Evolutionary conservation across 2,797 vertebrate species (phyloP).

Genomic region (Peromyscus attwateri): DNA sequence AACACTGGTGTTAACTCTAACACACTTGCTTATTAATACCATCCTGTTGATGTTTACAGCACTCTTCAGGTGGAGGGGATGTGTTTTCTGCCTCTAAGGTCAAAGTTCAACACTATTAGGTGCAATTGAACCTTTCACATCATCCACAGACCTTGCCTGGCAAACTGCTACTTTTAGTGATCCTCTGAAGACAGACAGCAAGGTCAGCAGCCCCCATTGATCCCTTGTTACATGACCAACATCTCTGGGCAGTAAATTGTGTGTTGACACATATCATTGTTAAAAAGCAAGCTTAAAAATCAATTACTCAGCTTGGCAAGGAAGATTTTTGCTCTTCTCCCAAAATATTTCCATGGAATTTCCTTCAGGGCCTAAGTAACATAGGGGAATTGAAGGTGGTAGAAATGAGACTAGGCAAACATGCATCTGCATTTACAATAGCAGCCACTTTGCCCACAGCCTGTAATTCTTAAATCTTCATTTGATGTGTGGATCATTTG

Average conservation of each 20-base stretch:
- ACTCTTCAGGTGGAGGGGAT: background rate
- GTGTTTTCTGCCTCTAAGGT: background rate
- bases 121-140: background rate
- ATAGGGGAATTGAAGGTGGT: background rate
- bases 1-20: background rate
- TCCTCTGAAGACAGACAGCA: background rate
- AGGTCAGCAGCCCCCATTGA: background rate
- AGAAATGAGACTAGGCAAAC: background rate
- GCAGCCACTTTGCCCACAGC: background rate
- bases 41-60: fast-evolving
- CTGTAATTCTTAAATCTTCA: background rate
- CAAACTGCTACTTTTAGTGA: background rate
- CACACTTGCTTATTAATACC: no score
- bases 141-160: background rate
- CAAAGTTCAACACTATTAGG: background rate
- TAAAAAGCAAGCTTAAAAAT: slow-evolving; percentile 31
- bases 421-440: background rate
- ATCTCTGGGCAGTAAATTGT: slow-evolving; percentile 14
- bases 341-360: slow-evolving; percentile 26
- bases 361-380: slow-evolving; percentile 54
- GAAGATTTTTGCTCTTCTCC: slow-evolving; percentile 52
- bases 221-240: background rate
- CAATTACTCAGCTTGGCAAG: background rate
- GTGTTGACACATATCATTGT: background rate
- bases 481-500: background rate